Evolutionary conservation across 2,113 vertebrate genomes (phyloP), one percentile per base, ranked within the genome.

Genomic region (Sander lucioperca): DNA sequence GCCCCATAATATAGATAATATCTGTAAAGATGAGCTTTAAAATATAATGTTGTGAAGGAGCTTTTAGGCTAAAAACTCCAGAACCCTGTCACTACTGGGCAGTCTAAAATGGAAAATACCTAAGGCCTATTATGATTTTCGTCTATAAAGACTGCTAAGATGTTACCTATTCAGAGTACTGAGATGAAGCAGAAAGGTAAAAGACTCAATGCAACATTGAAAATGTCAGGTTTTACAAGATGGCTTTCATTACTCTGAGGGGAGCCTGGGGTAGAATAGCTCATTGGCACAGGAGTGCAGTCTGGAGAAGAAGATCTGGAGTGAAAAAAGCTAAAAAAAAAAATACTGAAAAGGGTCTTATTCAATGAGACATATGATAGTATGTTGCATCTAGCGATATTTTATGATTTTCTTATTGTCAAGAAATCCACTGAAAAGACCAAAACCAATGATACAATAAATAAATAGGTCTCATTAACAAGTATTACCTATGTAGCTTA

Each of bases 211-310:
- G 53, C 47, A 68, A 83, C 67, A 77, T 25, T 67, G 79, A 79
- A 86, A 89, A 88, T 88, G 74, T 86, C 79, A 89, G 39, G 9
- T 88, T 88, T 87, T 81, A 88, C 71, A 85, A 85, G 69, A 74
- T 33, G 63, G 48, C 50, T 89, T 82, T 84, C 79, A 86, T 80
- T 75, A 59, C 62, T 65, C 51, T 77, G 76, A 79, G 33, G 68
- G 48, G 65, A 84, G 64, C 48, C 47, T 30, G n/a, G 39, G 82
- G 67, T 30, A 51, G 78, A 82, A 27, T 13, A 73, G 43, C 77
- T 79, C 53, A 48, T 8, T 64, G 56, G 59, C 47, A 65, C 56
- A 62, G 15, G 0, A 62, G 15, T 23, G 33, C 25, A 59, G 50
- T 69, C 64, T 80, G 72, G 69, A 48, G 48, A 23, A 53, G 5